These are phyloP conservation scores for Plecotus auritus DNA, from an alignment of 2,113 vertebrate genomes.

Conservation along the genomic window DNA sequence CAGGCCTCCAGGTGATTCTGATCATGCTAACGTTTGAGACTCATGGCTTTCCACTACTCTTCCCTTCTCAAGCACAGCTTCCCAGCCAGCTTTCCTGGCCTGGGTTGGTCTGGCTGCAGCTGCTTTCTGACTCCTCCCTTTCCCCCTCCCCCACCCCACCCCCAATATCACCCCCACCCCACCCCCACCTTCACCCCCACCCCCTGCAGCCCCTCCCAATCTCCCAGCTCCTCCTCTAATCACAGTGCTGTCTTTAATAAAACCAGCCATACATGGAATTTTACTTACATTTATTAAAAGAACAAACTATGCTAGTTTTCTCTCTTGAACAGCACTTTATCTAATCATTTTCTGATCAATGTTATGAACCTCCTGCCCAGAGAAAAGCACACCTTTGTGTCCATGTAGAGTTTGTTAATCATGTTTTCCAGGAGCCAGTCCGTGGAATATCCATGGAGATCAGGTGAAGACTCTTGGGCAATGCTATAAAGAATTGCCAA, in stretches of 20 bases:
- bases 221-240: not conserved
- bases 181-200: fast-evolving
- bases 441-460: not conserved
- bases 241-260: not conserved
- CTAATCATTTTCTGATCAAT: not conserved
- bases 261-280: not conserved
- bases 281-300: not conserved
- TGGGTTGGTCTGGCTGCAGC: not conserved
- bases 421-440: not conserved
- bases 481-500: not conserved
- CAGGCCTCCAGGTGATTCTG: not conserved
- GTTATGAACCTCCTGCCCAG: not conserved
- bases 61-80: not conserved
- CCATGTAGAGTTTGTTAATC: not conserved
- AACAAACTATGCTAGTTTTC: not conserved
- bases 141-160: fast-evolving
- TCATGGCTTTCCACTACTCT: not conserved
- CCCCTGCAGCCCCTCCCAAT: too few species aligned
- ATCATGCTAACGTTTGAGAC: not conserved
- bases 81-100: not conserved
- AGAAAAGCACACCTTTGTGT: not conserved
- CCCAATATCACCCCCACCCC: fast-evolving
- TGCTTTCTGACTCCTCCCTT: not conserved
- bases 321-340: not conserved
- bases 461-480: not conserved